These are phyloP conservation scores for Trochalopteron elliotii DNA, from an alignment of 2,113 vertebrate genomes.

Conservation along the genomic window DNA sequence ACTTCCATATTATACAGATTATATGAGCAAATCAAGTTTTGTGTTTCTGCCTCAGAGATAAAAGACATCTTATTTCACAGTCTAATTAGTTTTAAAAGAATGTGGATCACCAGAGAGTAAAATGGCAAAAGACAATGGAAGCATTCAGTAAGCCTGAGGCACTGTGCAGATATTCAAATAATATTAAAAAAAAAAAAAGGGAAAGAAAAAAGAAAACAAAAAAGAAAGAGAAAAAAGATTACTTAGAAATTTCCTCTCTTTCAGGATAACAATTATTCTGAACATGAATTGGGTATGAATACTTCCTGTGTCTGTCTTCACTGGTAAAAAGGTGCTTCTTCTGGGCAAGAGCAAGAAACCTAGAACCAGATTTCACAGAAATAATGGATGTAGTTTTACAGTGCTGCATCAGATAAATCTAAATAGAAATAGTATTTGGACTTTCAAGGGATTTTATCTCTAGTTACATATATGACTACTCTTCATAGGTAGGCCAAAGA, in stretches of 20 bases:
- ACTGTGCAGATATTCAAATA: background rate
- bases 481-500: background rate
- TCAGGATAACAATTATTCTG: background rate
- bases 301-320: background rate
- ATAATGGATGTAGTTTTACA: background rate
- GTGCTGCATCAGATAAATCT: background rate
- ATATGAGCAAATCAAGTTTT: background rate
- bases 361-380: background rate
- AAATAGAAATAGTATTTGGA: background rate
- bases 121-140: background rate
- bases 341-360: background rate
- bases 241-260: background rate
- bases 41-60: background rate
- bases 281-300: background rate
- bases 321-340: background rate
- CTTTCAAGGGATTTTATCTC: background rate
- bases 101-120: background rate
- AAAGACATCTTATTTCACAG: background rate
- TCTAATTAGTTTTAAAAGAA: background rate
- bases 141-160: background rate
- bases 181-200: background rate
- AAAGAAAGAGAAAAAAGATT: background rate
- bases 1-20: background rate
- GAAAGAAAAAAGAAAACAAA: background rate
- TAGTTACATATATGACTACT: background rate